Conservation (phyloP, 2,113 vertebrate genomes). For the Pardalotus punctatus region DNA sequence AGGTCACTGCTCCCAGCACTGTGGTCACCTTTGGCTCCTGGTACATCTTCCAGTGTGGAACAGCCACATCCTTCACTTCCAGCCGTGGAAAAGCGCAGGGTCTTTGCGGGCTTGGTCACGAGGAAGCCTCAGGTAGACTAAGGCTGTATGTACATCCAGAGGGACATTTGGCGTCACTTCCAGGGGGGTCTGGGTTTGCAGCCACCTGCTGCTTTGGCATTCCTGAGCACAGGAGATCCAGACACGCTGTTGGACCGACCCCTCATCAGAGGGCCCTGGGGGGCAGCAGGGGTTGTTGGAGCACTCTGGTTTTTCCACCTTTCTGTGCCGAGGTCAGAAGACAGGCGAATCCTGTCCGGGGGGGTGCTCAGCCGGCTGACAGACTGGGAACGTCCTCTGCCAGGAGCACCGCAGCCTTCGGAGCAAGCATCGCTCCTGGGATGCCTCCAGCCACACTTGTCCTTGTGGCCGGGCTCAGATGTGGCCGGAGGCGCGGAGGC, state of each 20-base stretch:
- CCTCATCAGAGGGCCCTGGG: not conserved
- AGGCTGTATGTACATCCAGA: not conserved
- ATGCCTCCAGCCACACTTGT: not conserved
- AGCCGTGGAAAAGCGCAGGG: rapidly evolving
- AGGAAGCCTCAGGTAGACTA: not conserved
- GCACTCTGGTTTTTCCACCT: not conserved
- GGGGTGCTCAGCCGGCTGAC: not conserved
- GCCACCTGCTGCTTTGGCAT: not conserved
- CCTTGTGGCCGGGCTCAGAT: rapidly evolving
- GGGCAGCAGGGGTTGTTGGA: not conserved
- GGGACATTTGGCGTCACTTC: conserved; percentile 29
- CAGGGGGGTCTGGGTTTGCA: conserved; percentile 67
- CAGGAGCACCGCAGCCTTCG: rapidly evolving
- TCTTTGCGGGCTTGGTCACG: rapidly evolving
- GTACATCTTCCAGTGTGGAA: rapidly evolving
- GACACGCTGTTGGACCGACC: not conserved
- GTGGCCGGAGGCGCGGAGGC: rapidly evolving
- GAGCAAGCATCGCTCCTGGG: not conserved
- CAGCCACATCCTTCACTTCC: rapidly evolving
- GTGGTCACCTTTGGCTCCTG: rapidly evolving
- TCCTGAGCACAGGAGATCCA: not conserved
- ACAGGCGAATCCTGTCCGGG: rapidly evolving
- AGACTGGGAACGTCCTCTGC: conserved; percentile 19
- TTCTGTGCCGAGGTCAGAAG: not conserved
- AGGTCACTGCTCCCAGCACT: not conserved